Base-by-base conservation (phyloP, 2,797 vertebrate genomes). In the Falco cherrug region DNA sequence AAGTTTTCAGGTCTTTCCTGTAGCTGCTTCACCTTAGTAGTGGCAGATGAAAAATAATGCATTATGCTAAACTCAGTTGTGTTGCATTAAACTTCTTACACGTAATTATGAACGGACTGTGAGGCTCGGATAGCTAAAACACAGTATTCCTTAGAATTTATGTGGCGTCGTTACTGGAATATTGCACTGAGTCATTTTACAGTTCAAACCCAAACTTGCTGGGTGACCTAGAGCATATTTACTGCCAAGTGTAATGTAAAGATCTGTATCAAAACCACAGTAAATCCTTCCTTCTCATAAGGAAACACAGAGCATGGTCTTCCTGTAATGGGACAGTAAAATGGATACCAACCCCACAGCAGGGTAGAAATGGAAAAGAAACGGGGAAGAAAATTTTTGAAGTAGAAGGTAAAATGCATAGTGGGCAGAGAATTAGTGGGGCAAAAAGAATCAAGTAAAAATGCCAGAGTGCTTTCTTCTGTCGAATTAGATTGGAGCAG, bases 161-260 rank as follows among this genome's bases (percentile, higher is more conserved):
- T 65, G 56, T 20, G 65, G 37, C 63, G 21, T 68, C 43, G 61
- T 76, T 88, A 60, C 45, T 54, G 77, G 51, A 85, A 74, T 63
- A 41, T 47, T 50, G 60, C 68, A 74, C 41, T 56, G 68, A 84
- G 71, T 78, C 81, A 79, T 64, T 95, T 83, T 37, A 59, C 53
- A 57, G 79, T 68, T 93, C 78, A 86, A 86, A 87, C 57, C 50
- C 84, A 92, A 87, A 93, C 89, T 92, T 96, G 91, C 73, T 81
- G 53, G 76, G 92, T 97, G 84, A 96, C 82, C 65, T 75, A 2
- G 71, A 84, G 82, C 0, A 0, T 3, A 14, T 80, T 77, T 86
- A 56, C 41, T 90, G 91, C 84, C 76, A 91, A 73, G 9, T 22
- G 53, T 68, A 82, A 48, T 54, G 81, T 45, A 75, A 93, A 91